Conservation (phyloP, 2,888 invertebrate genomes). For the Parapristionchus giblindavisi region DNA sequence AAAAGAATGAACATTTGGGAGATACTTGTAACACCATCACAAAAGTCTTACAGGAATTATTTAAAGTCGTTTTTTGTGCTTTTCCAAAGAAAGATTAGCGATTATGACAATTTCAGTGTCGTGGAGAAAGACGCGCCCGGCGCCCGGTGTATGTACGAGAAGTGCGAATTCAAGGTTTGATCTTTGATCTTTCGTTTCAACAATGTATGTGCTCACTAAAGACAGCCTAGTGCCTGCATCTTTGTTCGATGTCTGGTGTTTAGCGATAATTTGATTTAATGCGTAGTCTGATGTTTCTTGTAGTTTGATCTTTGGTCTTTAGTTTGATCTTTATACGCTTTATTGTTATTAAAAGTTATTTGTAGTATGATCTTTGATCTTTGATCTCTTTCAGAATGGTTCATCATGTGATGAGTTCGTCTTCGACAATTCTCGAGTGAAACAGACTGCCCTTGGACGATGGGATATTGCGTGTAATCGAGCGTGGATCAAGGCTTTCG, state of each 20-base stretch:
- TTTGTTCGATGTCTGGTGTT: not conserved
- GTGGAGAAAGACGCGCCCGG: not conserved
- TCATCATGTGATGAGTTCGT: slow-evolving; percentile 49
- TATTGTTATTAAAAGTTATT: too few relatives aligned
- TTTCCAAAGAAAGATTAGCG: too few relatives aligned
- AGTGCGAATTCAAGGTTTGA: not conserved
- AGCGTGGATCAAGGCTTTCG: slow-evolving; percentile 62
- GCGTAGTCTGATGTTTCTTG: not conserved
- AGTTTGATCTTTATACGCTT: too few relatives aligned
- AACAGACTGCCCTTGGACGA: slow-evolving; percentile 61
- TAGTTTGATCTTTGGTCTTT: not conserved
- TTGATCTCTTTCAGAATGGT: too few relatives aligned
- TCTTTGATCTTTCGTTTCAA: not conserved
- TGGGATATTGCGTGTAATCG: slow-evolving; percentile 68
- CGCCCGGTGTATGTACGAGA: slow-evolving; percentile 25
- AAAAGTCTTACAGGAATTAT: too few relatives aligned
- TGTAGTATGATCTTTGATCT: too few relatives aligned
- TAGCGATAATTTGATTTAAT: not conserved
- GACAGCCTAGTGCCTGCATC: too few relatives aligned
- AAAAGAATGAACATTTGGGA: not conserved
- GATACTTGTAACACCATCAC: not conserved
- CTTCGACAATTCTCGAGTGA: slow-evolving; percentile 60
- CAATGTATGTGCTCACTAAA: not conserved
- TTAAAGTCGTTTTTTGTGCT: too few relatives aligned
- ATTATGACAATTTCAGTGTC: not conserved